Base-by-base conservation (phyloP, 37 sponge, comb jelly and placozoan species). In the Ianthella basta region DNA sequence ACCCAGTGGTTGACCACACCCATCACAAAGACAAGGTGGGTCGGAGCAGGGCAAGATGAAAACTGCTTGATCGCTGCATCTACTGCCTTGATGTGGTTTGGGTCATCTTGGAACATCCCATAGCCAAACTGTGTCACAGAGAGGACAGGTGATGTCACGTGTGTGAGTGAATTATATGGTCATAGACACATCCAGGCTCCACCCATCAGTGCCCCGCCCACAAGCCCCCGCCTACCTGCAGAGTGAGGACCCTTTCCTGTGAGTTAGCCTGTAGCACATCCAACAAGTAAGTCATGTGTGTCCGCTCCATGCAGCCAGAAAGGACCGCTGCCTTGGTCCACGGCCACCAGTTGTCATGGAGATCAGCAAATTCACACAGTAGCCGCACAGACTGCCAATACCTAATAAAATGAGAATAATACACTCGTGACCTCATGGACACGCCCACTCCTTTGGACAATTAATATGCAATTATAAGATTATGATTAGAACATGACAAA, bases 1-100 rank as follows among this genome's bases (percentile, higher is more conserved):
- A 86, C 69, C 91, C 91, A 90, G 70, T 90, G 91, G 67, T 90
- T 87, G 50, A 86, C 86, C 23, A 90, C 87, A 41, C 91, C 91
- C 59, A 90, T 36, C 29, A 90, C 63, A 56, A 90, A 79, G 19
- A 81, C 59, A 19, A 85, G 60, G 65, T 41, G 73, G 0, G 72
- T 20, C 4, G 89, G 85, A 25, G 69, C 70, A 40, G 86, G 34
- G 19, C 80, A 19, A 14, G 32, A 23, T 27, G 39, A 23, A 55
- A 89, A 81, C 5, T 2, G 33, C 3, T 59, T n/a, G 15, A 89
- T 85, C 24, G 67, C 66, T 39, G 36, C 55, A 10, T 89, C 81
- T 12, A 80, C 36, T 27, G 29, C 56, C 25, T 59, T 67, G 29
- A 89, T 56, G 10, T 81, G 59, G 18, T 19, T 25, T 14, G 56